phyloP scores from a whole-genome alignment of 2,888 invertebrate species.

The Mythimna pallens region DNA sequence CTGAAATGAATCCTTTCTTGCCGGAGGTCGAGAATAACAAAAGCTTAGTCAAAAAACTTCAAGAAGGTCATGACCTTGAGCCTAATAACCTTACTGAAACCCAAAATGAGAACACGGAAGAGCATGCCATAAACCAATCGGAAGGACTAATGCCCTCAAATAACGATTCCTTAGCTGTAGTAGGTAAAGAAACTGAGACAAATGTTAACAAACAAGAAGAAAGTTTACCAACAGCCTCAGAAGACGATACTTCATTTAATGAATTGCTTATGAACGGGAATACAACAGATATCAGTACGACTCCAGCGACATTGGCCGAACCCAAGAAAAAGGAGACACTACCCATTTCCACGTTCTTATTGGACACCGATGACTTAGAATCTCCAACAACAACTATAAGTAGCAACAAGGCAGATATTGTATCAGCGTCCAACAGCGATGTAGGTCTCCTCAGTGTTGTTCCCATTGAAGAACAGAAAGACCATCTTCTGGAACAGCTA shows the following conservation, averaged over 20 bases:
- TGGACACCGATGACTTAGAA: constrained; percentile 86
- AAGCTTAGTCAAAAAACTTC: constrained; percentile 90
- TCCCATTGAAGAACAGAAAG: constrained; percentile 78
- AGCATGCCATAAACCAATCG: constrained; percentile 68
- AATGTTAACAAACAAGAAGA: constrained; percentile 48
- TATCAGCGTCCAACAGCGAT: constrained; percentile 58
- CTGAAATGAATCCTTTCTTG: constrained; percentile 92
- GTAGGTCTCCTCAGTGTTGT: constrained; percentile 82
- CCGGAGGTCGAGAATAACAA: constrained; percentile 92
- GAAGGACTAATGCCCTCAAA: constrained; percentile 54
- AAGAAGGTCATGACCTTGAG: constrained; percentile 89
- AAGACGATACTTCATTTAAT: constrained; percentile 67
- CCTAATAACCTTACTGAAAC: constrained; percentile 83
- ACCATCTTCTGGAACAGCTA: constrained; percentile 73
- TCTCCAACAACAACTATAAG: constrained; percentile 62
- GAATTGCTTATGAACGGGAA: constrained; percentile 68
- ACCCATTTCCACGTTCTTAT: constrained; percentile 81
- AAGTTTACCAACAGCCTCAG: constrained; percentile 55
- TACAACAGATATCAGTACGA: constrained; percentile 36
- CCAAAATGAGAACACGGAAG: constrained; percentile 84
- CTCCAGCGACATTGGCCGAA: constrained; percentile 38
- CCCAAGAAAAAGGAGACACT: constrained; percentile 63
- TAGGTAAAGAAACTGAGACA: constrained; percentile 48
- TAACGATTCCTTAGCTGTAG: constrained; percentile 40
- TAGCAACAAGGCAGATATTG: constrained; percentile 57